These are phyloP conservation scores for Apis mellifera DNA, from an alignment of 1,140 invertebrate genomes.

Conservation along the genomic window Amel_HAv3.1 CM009932.2:3246001-3246500, in stretches of 20 bases:
- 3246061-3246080: slow-evolving; percentile 22
- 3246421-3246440: not conserved
- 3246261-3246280: not conserved
- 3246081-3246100: not conserved
- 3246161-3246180: not conserved
- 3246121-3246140: not conserved
- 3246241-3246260: not conserved
- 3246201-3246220: not conserved
- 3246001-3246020: no score
- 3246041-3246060: slow-evolving; percentile 62
- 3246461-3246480: not conserved
- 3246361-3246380: not conserved
- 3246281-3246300: not conserved
- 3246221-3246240: not conserved
- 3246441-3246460: not conserved
- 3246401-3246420: no score
- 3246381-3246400: not conserved
- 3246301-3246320: not conserved
- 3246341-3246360: not conserved
- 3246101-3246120: slow-evolving; percentile 21
- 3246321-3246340: slow-evolving; percentile 14
- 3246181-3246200: not conserved
- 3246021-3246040: not conserved
- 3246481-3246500: not conserved
- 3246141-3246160: slow-evolving; percentile 37